Conservation (phyloP, 2,797 vertebrate species). For the Bradypus variegatus region DNA sequence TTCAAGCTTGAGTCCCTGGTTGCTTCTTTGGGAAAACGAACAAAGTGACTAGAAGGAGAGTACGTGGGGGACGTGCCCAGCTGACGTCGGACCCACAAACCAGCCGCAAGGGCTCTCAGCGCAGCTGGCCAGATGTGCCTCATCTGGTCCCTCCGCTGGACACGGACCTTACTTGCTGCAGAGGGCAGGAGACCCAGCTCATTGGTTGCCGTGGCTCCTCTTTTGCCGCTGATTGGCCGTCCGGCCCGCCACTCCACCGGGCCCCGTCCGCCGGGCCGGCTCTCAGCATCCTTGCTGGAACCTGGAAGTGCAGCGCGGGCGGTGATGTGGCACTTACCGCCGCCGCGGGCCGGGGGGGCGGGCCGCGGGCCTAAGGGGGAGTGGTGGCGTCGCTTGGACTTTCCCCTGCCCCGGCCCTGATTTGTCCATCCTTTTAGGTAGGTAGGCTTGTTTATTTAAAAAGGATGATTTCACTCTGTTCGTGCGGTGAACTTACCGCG, state of each 20-base stretch:
- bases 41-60: slow-evolving; percentile 32
- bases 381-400: neutral
- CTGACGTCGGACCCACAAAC: neutral
- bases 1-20: slow-evolving; percentile 7
- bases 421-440: neutral
- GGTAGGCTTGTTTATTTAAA: neutral
- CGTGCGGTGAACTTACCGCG: neutral
- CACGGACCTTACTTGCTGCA: neutral
- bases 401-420: neutral
- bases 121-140: slow-evolving; percentile 67
- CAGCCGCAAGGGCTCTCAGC: neutral
- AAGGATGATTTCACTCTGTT: neutral
- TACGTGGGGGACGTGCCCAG: slow-evolving; percentile 56
- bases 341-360: neutral
- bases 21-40: slow-evolving; percentile 30
- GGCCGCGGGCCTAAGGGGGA: neutral
- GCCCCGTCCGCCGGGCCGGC: neutral
- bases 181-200: neutral
- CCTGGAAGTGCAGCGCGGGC: slow-evolving; percentile 12
- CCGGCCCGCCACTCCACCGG: neutral
- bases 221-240: slow-evolving; percentile 2
- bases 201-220: neutral
- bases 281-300: neutral
- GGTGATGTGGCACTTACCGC: slow-evolving; percentile 64
- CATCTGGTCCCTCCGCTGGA: slow-evolving; percentile 33